Evolutionary conservation across 2,113 vertebrate species (phyloP), one percentile per base, ranked within the genome.

Genomic region (Hassar affinis): DNA sequence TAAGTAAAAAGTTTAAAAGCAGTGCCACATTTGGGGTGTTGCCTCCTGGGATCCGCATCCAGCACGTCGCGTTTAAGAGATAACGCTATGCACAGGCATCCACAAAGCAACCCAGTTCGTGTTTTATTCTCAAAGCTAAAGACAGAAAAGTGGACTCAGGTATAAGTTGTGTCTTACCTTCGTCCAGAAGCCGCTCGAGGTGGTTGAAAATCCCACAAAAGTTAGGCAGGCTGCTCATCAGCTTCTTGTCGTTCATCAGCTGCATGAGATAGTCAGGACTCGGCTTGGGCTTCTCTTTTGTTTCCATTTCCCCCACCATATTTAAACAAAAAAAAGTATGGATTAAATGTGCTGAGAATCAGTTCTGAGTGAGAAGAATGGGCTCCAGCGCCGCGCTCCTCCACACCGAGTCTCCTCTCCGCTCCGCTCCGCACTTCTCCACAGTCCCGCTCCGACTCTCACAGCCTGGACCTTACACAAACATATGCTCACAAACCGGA

Each of bases 121-220:
- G 4, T 49, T 49, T 27, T 49, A 52, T 35, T 54, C 8, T 18
- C 25, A 17, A 75, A 75, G 33, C 25, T 30, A 74, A 74, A 52
- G 6, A 33, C 11, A 27, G 0, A 14, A 38, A 20, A 35, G 5
- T 6, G 30, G 27, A 68, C 7, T n/a, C n/a, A n/a, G n/a, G n/a
- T n/a, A n/a, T n/a, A n/a, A n/a, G n/a, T n/a, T n/a, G n/a, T n/a
- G 6, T 66, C 86, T 90, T 94, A 98, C 97, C 97, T 95, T 98
- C 97, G 88, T 99, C 97, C 94, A 99, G 93, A 81, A 99, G 96
- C 91, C 97, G 91, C 93, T 98, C 97, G 87, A 99, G 96, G 91
- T 98, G 97, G 94, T 97, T 98, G 93, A 99, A 99, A 93, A 99
- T 98, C 91, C 97, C 96, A 89, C 97, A 98, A 94, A 99, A 99